Evolutionary conservation across 2,113 vertebrate genomes (phyloP).

Genomic region (Anhinga rufa): DNA sequence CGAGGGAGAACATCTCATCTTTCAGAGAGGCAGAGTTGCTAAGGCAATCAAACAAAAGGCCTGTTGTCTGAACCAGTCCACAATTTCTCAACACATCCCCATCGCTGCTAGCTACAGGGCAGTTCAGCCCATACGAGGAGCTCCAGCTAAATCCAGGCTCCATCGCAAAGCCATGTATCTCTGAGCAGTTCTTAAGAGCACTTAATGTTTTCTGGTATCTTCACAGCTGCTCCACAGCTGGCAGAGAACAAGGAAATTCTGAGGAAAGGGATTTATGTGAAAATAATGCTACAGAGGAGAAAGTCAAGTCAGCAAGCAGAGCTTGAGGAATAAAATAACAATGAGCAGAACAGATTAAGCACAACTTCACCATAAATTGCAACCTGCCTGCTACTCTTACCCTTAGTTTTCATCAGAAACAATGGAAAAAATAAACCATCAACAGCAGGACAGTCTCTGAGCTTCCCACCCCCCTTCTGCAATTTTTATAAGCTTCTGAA

Average conservation of each 20-base stretch:
- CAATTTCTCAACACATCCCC: background rate
- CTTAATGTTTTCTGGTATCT: background rate
- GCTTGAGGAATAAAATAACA: background rate
- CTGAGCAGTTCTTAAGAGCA: background rate
- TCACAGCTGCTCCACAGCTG: conserved; percentile 1
- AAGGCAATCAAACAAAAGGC: conserved; percentile 2
- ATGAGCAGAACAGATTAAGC: background rate
- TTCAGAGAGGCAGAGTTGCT: background rate
- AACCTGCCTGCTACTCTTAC: background rate
- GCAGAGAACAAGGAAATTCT: conserved; percentile 13
- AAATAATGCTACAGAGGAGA: background rate
- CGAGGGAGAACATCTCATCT: background rate
- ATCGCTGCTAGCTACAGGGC: background rate
- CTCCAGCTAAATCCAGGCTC: background rate
- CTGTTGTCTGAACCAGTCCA: background rate
- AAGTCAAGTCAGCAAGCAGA: background rate
- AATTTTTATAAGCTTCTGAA: background rate
- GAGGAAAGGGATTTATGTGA: background rate
- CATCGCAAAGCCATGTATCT: rapidly evolving
- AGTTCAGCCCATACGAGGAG: background rate
- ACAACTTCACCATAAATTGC: background rate
- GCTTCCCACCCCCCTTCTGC: background rate
- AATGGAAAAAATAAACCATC: background rate
- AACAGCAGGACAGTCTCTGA: background rate
- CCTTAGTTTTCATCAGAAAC: background rate